phyloP scores from a whole-genome alignment of 2,797 vertebrate genomes.

The Ataeniobius toweri region DNA sequence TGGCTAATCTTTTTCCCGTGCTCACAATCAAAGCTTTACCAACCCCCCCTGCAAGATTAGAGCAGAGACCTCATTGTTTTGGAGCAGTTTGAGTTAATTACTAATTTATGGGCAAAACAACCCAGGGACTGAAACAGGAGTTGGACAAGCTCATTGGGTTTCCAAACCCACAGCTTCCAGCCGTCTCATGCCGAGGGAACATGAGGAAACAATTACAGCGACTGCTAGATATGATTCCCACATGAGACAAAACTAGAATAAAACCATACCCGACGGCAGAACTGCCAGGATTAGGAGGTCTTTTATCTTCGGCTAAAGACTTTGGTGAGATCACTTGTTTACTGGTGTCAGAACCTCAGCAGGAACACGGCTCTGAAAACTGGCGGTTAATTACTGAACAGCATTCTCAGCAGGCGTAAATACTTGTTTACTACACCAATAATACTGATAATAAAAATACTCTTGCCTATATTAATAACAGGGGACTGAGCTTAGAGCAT shows the following conservation, averaged over 20 bases:
- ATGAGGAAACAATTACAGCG: slow-evolving; percentile 54
- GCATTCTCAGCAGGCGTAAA: slow-evolving; percentile 53
- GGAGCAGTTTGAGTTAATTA: slow-evolving; percentile 79
- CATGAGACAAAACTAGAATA: slow-evolving; percentile 38
- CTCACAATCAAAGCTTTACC: slow-evolving; percentile 71
- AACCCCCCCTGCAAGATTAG: slow-evolving; percentile 64
- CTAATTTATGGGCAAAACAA: slow-evolving; percentile 81
- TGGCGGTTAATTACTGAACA: slow-evolving; percentile 62
- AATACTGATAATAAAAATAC: slow-evolving; percentile 67
- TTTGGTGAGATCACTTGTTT: slow-evolving; percentile 61
- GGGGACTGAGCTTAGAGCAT: slow-evolving; percentile 45
- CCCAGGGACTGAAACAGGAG: slow-evolving; percentile 64
- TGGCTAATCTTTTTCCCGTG: slow-evolving; percentile 80
- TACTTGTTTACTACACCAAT: slow-evolving; percentile 65
- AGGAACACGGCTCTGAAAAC: slow-evolving; percentile 42
- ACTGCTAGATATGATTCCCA: slow-evolving; percentile 50
- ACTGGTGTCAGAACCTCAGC: slow-evolving; percentile 58
- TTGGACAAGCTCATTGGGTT: slow-evolving; percentile 60
- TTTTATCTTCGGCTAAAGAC: slow-evolving; percentile 55
- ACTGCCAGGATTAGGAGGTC: slow-evolving; percentile 24
- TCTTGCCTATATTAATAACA: slow-evolving; percentile 48
- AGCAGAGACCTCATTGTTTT: slow-evolving; percentile 79
- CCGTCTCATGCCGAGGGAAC: slow-evolving; percentile 45
- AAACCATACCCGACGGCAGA: slow-evolving; percentile 39
- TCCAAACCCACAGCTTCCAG: slow-evolving; percentile 56